Evolutionary conservation across 2,888 invertebrate species (phyloP), one percentile per base, ranked within the genome.

Genomic region (Brachypterus glaber): DNA sequence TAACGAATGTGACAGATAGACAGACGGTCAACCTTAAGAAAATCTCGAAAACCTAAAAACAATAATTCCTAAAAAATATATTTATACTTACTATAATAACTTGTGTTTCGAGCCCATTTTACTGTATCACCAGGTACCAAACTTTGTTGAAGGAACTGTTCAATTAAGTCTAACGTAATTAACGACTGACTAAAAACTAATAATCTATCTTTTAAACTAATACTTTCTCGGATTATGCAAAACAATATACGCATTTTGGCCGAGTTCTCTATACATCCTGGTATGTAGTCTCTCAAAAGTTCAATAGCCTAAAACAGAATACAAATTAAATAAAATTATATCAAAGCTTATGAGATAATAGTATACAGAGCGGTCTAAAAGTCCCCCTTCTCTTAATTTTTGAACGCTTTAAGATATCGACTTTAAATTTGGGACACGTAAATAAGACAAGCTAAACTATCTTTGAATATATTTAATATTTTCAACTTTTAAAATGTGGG

Each of bases 121-220:
- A 80, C 77, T 33, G 75, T 73, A 13, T 75, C 76, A 5, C 80
- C 82, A 2, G 80, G 79, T 52, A 81, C 74, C 27, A 69, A 62
- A 53, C 78, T 79, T 55, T 75, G 76, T 57, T 84, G 83, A 46
- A 97, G 72, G 63, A 91, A 92, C 59, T 90, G 86, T 70, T 98
- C 97, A 44, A 98, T 87, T 42, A 95, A 74, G 71, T 93, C 90
- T 47, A 98, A 68, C 1, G 97, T 97, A 51, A 95, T 83, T 40
- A 98, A 72, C 54, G 93, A 95, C 64, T 97, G 96, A 54, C 95
- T 95, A 64, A 98, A 98, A 3, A 97, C 77, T 37, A 98, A 70
- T 40, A 97, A 72, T 44, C 96, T 81, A 66, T 98, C 97, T 1
- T 90, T 91, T 43, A 85, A 64, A 41, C 75, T 73, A 36, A 96